Evolutionary conservation across 1,140 invertebrate genomes (phyloP).

Genomic region (Armadillidium nasatum): DNA sequence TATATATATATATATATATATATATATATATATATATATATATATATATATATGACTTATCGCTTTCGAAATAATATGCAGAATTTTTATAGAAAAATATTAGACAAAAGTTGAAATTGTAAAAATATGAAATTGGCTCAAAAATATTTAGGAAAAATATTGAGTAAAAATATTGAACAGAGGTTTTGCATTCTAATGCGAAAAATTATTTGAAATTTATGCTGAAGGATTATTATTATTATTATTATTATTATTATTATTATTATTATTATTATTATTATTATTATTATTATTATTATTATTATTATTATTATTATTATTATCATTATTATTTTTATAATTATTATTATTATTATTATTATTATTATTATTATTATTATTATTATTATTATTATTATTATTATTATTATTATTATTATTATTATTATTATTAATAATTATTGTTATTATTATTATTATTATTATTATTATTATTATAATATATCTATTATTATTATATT

Average conservation of each 20-base stretch:
- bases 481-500: too few relatives aligned
- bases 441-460: not conserved
- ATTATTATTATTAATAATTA: not conserved
- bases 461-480: too few relatives aligned
- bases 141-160: not conserved
- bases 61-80: too few relatives aligned
- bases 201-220: too few relatives aligned
- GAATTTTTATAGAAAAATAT: too few relatives aligned
- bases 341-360: not conserved
- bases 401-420: not conserved
- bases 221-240: too few relatives aligned
- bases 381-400: not conserved
- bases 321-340: not conserved
- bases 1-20: too few relatives aligned
- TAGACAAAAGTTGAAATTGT: too few relatives aligned
- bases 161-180: not conserved
- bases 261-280: not conserved
- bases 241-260: not conserved
- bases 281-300: not conserved
- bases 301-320: not conserved
- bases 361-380: not conserved
- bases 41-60: too few relatives aligned
- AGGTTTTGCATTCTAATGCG: too few relatives aligned
- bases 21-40: too few relatives aligned
- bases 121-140: too few relatives aligned